Base-by-base conservation (phyloP, 2,797 vertebrate species). In the Sphaeramia orbicularis region DNA sequence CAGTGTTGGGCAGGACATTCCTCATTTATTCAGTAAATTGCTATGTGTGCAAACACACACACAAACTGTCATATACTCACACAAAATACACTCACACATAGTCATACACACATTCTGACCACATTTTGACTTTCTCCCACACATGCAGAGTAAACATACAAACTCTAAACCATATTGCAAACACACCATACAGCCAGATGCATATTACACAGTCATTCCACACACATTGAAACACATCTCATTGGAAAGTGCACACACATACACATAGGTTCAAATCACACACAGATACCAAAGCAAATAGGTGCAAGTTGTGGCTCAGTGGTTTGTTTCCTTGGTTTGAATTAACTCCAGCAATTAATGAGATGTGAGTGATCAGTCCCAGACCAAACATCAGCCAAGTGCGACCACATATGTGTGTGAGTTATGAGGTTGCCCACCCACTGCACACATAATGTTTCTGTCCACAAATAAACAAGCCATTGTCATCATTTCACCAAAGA, bases 271-370 rank as follows among this genome's bases (percentile, higher is more conserved):
- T 18, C 16, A 54, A 32, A 49, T 43, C 45, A n/a, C 36, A 65
- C 36, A 53, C 70, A 53, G n/a, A n/a, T 51, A 60, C 78, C 48
- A 70, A 67, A 61, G 63, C 13, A 75, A 68, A 73, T 35, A 38
- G 35, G 12, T n/a, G 4, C 70, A 78, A 62, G 73, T 88, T 84
- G 80, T 80, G 62, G 76, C 61, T 78, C 35, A 7, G 48, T 13
- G 42, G 48, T 67, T 80, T 81, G 27, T 77, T 77, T 78, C 80
- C 41, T 44, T 44, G 71, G 74, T 74, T 90, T 82, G 87, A 87
- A 91, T 89, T 86, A 73, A 79, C 79, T 77, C 67, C 73, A 72
- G 51, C 77, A 52, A 87, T 90, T 85, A 89, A 90, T 89, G 75
- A 78, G 77, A 83, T 24, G 12, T 55, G 77, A 86, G n/a, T n/a